phyloP scores from a whole-genome alignment of 2,797 vertebrate species.

The Apogon talboti region DNA sequence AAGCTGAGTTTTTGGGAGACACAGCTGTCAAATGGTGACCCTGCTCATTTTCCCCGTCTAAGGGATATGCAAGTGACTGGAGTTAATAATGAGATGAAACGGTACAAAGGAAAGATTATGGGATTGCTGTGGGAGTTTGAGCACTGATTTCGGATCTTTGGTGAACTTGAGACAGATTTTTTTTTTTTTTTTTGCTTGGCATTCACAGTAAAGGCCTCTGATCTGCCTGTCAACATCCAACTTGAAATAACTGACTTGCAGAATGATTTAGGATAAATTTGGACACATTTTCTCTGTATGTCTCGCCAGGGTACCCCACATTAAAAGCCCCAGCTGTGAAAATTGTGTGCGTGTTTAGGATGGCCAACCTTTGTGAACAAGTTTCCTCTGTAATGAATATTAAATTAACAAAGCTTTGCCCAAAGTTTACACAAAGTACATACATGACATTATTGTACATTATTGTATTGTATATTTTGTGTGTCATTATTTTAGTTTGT shows the following conservation, averaged over 20 bases:
- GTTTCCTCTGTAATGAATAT: too few relatives aligned
- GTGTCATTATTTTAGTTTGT: too few relatives aligned
- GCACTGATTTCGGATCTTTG: slow-evolving; percentile 10
- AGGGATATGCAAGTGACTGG: background rate
- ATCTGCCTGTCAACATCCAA: background rate
- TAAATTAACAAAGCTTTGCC: too few relatives aligned
- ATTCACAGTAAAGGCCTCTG: slow-evolving; percentile 20
- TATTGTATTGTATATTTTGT: too few relatives aligned
- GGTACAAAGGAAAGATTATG: slow-evolving; percentile 7
- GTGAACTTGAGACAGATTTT: slow-evolving; percentile 20
- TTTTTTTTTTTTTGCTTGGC: slow-evolving; percentile 21
- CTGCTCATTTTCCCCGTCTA: slow-evolving; percentile 32
- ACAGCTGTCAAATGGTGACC: slow-evolving; percentile 9
- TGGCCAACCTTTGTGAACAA: slow-evolving; percentile 51
- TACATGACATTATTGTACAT: too few relatives aligned
- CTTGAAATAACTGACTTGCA: too few relatives aligned
- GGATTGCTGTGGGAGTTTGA: slow-evolving; percentile 40
- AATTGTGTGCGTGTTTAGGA: slow-evolving; percentile 48
- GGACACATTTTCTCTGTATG: slow-evolving; percentile 48
- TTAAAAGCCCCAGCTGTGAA: slow-evolving; percentile 36
- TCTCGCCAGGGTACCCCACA: slow-evolving; percentile 7
- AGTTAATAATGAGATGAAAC: slow-evolving; percentile 1
- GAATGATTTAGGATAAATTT: slow-evolving; percentile 15
- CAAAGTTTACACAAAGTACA: too few relatives aligned
- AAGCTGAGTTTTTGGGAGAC: slow-evolving; percentile 37